Base-by-base conservation (phyloP, 2,113 vertebrate species). In the Prunella himalayana region DNA sequence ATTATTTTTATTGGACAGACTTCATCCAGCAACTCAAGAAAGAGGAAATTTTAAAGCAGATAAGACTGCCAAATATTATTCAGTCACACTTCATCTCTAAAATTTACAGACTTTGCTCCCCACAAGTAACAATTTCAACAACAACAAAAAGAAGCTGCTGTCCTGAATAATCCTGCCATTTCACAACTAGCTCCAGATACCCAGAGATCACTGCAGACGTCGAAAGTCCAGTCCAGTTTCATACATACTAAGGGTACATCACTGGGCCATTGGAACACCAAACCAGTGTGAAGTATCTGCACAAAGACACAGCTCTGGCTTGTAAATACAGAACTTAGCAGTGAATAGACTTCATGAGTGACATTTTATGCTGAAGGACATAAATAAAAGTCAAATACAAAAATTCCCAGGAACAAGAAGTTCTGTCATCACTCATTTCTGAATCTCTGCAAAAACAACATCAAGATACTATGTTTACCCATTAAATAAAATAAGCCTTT, bases 31-130 rank as follows among this genome's bases (percentile, higher is more conserved):
- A 81, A 88, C 90, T 95, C 90, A 71, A 64, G 44, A 94, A 33
- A 95, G 68, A 90, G 57, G 82, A 93, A 89, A 92, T 76, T 91
- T 86, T 71, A 83, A 95, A 92, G 80, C 60, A 68, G 72, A 17
- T 60, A 73, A 70, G 92, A 81, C 82, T 88, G 78, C 27, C 31
- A 68, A 61, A 54, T 78, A 83, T 54, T 79, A 54, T 49, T 95
- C 63, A 80, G 63, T 92, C 70, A 75, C 75, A 82, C 30, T 73
- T 92, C 16, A 59, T 50, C 80, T 88, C 72, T 56, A 81, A 68
- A 86, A 93, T 86, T 53, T 57, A 88, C 60, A 82, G 77, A 77
- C 30, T 88, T 92, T 82, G 72, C 69, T 94, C 63, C 79, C 60
- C 44, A 81, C 44, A 73, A 88, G 13, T 60, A 94, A 85, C 49